A percentile compares a stretch with the other conserved stretches of the same genome.
These are phyloP conservation scores for Scaeva pyrastri DNA, from an alignment of 2,888 invertebrate genomes.

Conservation along the genomic window DNA sequence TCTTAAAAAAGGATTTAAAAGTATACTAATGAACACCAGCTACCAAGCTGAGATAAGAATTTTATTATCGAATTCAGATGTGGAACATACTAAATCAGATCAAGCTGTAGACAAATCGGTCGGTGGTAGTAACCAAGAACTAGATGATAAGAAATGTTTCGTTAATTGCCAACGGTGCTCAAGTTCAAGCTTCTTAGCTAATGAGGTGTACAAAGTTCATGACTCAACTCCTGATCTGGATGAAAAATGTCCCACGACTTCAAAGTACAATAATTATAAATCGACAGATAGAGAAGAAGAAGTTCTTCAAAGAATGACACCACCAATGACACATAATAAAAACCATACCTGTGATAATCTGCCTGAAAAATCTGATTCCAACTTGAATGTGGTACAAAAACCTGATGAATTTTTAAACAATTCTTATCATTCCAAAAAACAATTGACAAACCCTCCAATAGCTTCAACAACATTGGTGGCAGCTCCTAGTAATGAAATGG, in stretches of 20 bases:
- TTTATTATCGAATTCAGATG: slow-evolving; percentile 79
- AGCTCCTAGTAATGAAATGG: slow-evolving; percentile 54
- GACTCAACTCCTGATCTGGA: slow-evolving; percentile 31
- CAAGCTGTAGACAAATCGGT: slow-evolving; percentile 82
- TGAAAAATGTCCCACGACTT: slow-evolving; percentile 43
- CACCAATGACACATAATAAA: slow-evolving; percentile 37
- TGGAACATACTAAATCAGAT: slow-evolving; percentile 37
- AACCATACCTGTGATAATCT: slow-evolving; percentile 64
- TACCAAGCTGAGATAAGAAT: slow-evolving; percentile 87
- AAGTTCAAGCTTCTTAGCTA: slow-evolving; percentile 56
- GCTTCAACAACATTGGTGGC: slow-evolving; percentile 50
- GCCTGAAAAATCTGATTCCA: slow-evolving; percentile 53
- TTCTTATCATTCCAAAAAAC: slow-evolving; percentile 26
- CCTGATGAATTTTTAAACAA: slow-evolving; percentile 39
- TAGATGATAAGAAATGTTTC: slow-evolving; percentile 60
- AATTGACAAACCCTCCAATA: slow-evolving; percentile 8
- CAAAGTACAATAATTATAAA: slow-evolving; percentile 46
- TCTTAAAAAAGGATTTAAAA: slow-evolving; percentile 85
- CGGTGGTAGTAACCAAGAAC: slow-evolving; percentile 22
- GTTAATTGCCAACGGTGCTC: slow-evolving; percentile 66
- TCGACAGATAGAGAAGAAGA: background rate
- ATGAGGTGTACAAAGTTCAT: slow-evolving; percentile 53
- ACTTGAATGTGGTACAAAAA: slow-evolving; percentile 50
- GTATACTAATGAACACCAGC: slow-evolving; percentile 87
- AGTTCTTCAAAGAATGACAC: background rate